Conservation (phyloP, 1,140 invertebrate species). For the Odontomachus brunneus region DNA sequence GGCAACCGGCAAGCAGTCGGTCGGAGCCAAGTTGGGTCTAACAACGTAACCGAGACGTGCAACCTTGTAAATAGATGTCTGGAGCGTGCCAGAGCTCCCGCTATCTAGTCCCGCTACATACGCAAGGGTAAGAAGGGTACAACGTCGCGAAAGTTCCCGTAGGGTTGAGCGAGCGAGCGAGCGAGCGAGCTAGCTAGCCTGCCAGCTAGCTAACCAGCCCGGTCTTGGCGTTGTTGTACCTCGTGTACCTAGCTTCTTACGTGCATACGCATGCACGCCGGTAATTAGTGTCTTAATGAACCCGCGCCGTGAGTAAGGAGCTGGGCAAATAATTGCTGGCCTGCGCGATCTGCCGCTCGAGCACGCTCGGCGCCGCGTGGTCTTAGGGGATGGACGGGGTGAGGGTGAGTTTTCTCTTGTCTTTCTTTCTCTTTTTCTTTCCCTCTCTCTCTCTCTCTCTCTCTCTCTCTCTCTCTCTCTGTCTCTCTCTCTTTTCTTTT, state of each 20-base stretch:
- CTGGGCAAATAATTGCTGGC: slow-evolving; percentile 78
- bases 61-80: slow-evolving; percentile 83
- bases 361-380: slow-evolving; percentile 35
- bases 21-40: slow-evolving; percentile 67
- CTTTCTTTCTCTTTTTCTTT: slow-evolving; percentile 26
- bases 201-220: neutral
- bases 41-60: slow-evolving; percentile 74
- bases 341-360: slow-evolving; percentile 59
- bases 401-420: too few relatives aligned
- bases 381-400: slow-evolving; percentile 2
- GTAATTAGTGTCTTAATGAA: slow-evolving; percentile 82
- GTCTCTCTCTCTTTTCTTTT: neutral
- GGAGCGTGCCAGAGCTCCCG: slow-evolving; percentile 74
- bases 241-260: slow-evolving; percentile 67
- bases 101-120: slow-evolving; percentile 41
- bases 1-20: slow-evolving; percentile 14
- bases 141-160: slow-evolving; percentile 70
- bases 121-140: slow-evolving; percentile 57
- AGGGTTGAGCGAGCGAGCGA: slow-evolving; percentile 61
- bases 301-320: slow-evolving; percentile 56
- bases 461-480: neutral
- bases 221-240: slow-evolving; percentile 67
- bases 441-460: slow-evolving; percentile 16
- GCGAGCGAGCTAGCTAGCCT: too few relatives aligned
- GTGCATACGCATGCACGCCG: slow-evolving; percentile 79